Evolutionary conservation across 1,140 invertebrate genomes (phyloP), one percentile per base, ranked within the genome.

Genomic region (Anastrepha ludens): DNA sequence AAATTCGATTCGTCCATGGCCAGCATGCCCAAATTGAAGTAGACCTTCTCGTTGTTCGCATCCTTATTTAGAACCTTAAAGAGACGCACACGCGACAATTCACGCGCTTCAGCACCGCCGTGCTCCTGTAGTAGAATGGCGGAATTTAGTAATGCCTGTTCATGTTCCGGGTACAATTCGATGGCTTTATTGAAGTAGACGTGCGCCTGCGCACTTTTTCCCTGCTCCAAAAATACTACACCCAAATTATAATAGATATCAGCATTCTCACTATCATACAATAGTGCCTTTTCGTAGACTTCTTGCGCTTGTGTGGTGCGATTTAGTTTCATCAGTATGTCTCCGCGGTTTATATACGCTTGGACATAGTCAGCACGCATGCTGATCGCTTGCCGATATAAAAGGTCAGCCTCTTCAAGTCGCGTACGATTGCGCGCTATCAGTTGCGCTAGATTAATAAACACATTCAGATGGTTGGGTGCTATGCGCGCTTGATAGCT

Each of bases 221-320:
- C 97, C 94, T 98, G 97, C 92, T 99, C 98, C 89, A 99, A 94
- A 89, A 98, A 96, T 0, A 99, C 98, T 55, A 99, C 98, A 44
- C 98, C 98, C 88, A 99, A 97, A 94, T 99, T 99, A 91, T 99
- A 99, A 94, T 99, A 98, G 90, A 99, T 98, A 93, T 99, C 98
- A 3, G 98, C 98, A 94, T 99, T 99, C 90, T 96, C 97, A 90
- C 96, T 98, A 92, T 99, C 98, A 94, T 98, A 98, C 89, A 98
- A 96, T 39, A 99, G 93, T 0, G 98, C 98, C 92, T 97, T 95
- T 92, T 99, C 97, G 92, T 99, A 99, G 41, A 99, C 98, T 92
- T 98, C 97, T 93, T 98, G 97, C 0, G 98, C 98, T 93, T 99
- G 98, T 91, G 98, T 97, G 5, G 98, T 98, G 88, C 98, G 96